phyloP scores from a whole-genome alignment of 2,888 invertebrate genomes.

The Deilephila porcellus region DNA sequence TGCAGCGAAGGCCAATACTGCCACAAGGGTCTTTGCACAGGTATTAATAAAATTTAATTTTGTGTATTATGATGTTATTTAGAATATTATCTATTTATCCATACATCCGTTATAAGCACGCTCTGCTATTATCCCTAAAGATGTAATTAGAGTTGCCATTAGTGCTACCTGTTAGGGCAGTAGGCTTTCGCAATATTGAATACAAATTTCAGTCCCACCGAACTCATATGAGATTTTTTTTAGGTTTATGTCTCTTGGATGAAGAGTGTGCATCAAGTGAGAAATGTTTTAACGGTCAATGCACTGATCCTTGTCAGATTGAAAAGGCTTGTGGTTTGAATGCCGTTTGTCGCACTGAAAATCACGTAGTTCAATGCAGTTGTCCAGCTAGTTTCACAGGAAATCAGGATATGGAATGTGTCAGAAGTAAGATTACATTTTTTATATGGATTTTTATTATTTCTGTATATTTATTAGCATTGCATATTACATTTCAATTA shows the following conservation, averaged over 20 bases:
- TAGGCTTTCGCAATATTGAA: too few species aligned
- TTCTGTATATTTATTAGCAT: too few species aligned
- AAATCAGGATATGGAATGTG: conserved; percentile 92
- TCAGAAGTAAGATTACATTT: conserved; percentile 87
- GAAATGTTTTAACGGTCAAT: conserved; percentile 92
- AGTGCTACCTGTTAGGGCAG: too few species aligned
- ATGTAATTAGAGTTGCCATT: too few species aligned
- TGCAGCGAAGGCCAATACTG: conserved; percentile 93
- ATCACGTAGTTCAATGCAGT: conserved; percentile 91
- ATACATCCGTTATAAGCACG: too few species aligned
- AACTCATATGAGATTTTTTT: conserved; percentile 36
- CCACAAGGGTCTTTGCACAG: conserved; percentile 91
- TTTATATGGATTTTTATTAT: too few species aligned
- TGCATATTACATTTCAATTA: neutral
- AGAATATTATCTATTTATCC: too few species aligned
- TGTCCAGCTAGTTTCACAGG: conserved; percentile 95
- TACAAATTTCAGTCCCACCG: too few species aligned
- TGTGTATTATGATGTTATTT: neutral
- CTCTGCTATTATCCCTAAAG: too few species aligned
- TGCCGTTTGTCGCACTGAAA: conserved; percentile 89
- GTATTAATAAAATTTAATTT: conserved; percentile 69
- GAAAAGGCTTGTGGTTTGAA: conserved; percentile 93
- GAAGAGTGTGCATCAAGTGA: conserved; percentile 92
- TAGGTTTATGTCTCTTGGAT: conserved; percentile 91
- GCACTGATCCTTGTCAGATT: conserved; percentile 91